Base-by-base conservation (phyloP, 2,797 vertebrate genomes). In the Carduelis carduelis region DNA sequence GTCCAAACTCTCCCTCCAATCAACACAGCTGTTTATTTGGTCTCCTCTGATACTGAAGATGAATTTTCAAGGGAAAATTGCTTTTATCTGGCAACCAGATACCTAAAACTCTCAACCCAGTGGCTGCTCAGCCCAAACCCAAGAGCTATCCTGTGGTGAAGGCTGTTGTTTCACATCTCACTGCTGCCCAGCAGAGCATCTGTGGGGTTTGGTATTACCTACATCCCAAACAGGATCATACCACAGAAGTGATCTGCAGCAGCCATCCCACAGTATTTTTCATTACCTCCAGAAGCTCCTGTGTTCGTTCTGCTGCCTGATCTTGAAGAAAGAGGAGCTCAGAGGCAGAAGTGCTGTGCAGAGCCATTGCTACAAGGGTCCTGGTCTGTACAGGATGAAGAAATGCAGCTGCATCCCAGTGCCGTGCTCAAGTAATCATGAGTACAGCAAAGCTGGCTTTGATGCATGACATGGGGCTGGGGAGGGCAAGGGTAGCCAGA, bases 401-500 rank as follows among this genome's bases (percentile, higher is more conserved):
- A 72, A 95, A 88, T 55, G n/a, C 53, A 78, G 85, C 85, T 88
- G 66, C 55, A 69, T 27, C 72, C 22, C 59, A 41, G 59, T 0
- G 0, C 79, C 0, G 0, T 30, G 41, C 85, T 61, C 75, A 52
- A 83, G 65, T 44, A 78, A 90, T 50, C 32, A 1, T 23, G 53
- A 47, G 50, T 20, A 32, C 6, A 83, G 28, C 34, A 15, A n/a
- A 39, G 69, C 53, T 86, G 75, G 77, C 82, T 94, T 94, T 95
- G 80, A 93, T 91, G 69, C 65, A 88, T 61, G 61, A 63, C 93
- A 78, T 9, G 55, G 85, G 80, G 79, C 91, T 93, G 77, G 61
- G 50, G 65, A 95, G 91, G 95, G 80, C 85, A 95, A 95, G 90
- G 91, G 90, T 95, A 95, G 63, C 77, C 88, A 90, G 74, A 86